These are phyloP conservation scores for Zygaena filipendulae DNA, from an alignment of 2,888 invertebrate genomes.

Conservation along the genomic window DNA sequence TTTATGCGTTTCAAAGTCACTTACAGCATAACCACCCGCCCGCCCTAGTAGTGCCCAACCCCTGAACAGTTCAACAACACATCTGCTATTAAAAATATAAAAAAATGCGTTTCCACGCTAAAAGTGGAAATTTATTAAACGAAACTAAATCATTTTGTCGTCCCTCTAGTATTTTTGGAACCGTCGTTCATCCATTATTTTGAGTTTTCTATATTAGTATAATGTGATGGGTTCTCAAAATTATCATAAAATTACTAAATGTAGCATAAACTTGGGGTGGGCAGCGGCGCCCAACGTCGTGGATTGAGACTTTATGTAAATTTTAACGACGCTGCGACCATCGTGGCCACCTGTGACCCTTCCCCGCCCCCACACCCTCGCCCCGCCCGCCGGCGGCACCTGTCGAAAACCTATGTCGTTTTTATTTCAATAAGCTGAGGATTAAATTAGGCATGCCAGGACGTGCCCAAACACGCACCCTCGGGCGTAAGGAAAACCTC, in stretches of 20 bases:
- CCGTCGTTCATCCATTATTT: slow-evolving; percentile 32
- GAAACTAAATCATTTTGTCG: slow-evolving; percentile 60
- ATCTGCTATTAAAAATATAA: slow-evolving; percentile 61
- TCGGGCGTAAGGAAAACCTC: slow-evolving; percentile 23
- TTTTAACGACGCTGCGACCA: slow-evolving; percentile 69
- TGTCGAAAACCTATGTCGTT: slow-evolving; percentile 68
- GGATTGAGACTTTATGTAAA: slow-evolving; percentile 70
- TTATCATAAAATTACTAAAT: slow-evolving; percentile 71
- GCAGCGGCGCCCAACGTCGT: slow-evolving; percentile 53
- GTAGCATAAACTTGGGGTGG: slow-evolving; percentile 68
- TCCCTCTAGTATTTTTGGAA: slow-evolving; percentile 46
- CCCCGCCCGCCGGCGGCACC: slow-evolving; percentile 44
- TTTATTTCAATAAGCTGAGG: slow-evolving; percentile 66
- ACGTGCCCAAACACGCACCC: slow-evolving; percentile 40
- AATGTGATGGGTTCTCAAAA: slow-evolving; percentile 69
- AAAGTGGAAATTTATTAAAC: slow-evolving; percentile 59
- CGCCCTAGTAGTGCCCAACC: slow-evolving; percentile 26
- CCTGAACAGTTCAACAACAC: slow-evolving; percentile 55
- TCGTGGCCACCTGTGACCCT: slow-evolving; percentile 63
- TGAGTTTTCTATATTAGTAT: slow-evolving; percentile 64
- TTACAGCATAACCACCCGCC: slow-evolving; percentile 30
- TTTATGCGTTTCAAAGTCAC: slow-evolving; percentile 61
- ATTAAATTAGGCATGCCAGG: slow-evolving; percentile 64
- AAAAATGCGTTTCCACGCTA: slow-evolving; percentile 53
- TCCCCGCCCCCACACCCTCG: slow-evolving; percentile 34